Conservation (phyloP, 1,140 invertebrate species). For the Acarapis woodi region DNA sequence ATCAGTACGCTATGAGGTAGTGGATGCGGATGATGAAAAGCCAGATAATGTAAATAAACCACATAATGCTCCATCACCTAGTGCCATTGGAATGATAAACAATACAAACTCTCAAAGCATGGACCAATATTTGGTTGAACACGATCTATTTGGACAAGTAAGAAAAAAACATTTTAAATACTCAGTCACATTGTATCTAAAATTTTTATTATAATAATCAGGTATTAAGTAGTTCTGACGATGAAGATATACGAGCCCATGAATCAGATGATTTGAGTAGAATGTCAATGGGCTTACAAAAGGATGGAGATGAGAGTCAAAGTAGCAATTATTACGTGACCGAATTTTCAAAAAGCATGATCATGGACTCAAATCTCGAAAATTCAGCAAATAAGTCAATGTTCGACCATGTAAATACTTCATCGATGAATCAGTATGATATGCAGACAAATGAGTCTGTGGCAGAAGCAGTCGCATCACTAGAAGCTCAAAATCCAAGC, state of each 20-base stretch:
- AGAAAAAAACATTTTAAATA: no score
- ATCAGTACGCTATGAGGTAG: slow-evolving; percentile 64
- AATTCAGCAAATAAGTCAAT: neutral
- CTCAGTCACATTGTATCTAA: no score
- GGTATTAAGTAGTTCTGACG: slow-evolving; percentile 44
- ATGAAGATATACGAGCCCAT: slow-evolving; percentile 11
- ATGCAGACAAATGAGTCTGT: no score
- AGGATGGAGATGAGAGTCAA: neutral
- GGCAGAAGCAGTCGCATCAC: neutral
- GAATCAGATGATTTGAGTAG: slow-evolving; percentile 10
- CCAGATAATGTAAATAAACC: slow-evolving; percentile 15
- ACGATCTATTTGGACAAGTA: slow-evolving; percentile 70
- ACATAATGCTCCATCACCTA: neutral
- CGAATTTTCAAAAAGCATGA: slow-evolving; percentile 11
- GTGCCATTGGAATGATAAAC: slow-evolving; percentile 3
- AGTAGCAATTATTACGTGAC: slow-evolving; percentile 4
- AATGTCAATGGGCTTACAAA: neutral
- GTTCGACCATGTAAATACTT: slow-evolving; percentile 2
- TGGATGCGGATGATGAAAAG: slow-evolving; percentile 55
- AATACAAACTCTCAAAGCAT: slow-evolving; percentile 12
- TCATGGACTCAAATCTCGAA: neutral
- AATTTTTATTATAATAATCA: no score
- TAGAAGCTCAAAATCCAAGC: slow-evolving; percentile 6
- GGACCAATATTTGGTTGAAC: slow-evolving; percentile 25
- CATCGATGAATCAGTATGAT: no score